Base-by-base conservation (phyloP, 2,797 vertebrate genomes). In the Orestias chungarensis region DNA sequence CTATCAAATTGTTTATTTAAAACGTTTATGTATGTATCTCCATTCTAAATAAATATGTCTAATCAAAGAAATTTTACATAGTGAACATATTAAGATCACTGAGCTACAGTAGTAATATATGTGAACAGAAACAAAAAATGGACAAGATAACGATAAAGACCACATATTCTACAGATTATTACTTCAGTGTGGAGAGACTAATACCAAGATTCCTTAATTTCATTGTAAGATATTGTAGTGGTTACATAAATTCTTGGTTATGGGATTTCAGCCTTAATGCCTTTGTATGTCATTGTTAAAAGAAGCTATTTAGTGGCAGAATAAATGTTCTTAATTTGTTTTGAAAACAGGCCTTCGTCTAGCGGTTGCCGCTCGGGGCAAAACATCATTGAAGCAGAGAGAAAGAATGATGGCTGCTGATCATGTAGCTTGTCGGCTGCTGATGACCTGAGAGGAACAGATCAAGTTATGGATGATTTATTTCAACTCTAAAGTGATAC, bases 381-480 rank as follows among this genome's bases (percentile, higher is more conserved):
- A 68, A 79, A 86, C 78, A 82, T 79, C 75, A 81, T 64, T n/a
- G 8, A 42, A 11, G 25, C 70, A 64, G 65, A 66, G 43, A 52
- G 31, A 42, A 81, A 84, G 84, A 89, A 55, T 76, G 81, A 89
- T 86, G 54, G 76, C 73, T 87, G 87, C 78, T 84, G 83, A 89
- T 87, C 75, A 55, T 64, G 79, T 85, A 82, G 71, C 66, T 74
- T 71, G 77, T 74, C 14, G 42, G 75, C 81, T 74, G 75, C 79
- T 88, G 83, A 86, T 86, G 79, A 86, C 85, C 87, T 79, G 76
- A 81, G 84, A 23, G 68, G 55, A 78, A 74, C 78, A 81, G 83
- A 89, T 87, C 80, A 87, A 81, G 74, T 87, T 86, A 89, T 87
- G 74, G 82, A 68, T 87, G 80, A 92, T 90, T 88, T 64, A 90